These are phyloP conservation scores for Aspiorhynchus laticeps DNA, from an alignment of 2,113 vertebrate species.

Conservation along the genomic window DNA sequence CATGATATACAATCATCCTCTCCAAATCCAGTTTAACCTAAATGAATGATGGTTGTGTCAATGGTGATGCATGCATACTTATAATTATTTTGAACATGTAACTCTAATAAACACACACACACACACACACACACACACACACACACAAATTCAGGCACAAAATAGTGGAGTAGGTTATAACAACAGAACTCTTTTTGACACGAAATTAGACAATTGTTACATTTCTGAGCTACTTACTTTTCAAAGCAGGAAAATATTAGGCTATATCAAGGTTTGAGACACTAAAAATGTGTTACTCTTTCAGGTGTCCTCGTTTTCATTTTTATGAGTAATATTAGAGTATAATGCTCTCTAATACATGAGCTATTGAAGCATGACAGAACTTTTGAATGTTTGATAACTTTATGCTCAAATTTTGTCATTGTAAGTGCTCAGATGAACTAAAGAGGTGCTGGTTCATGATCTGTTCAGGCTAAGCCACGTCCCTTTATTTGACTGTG, in stretches of 20 bases:
- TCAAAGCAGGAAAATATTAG: neutral
- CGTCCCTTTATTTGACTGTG: slow-evolving; percentile 11
- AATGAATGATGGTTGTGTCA: neutral
- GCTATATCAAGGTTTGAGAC: too few relatives aligned
- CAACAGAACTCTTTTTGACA: neutral
- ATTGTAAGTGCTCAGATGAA: neutral
- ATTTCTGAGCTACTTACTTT: neutral
- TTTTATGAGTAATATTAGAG: neutral
- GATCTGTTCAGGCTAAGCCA: neutral
- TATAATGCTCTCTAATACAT: neutral
- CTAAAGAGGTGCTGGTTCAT: neutral
- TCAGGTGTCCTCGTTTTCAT: neutral
- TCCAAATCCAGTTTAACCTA: neutral
- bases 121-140: neutral
- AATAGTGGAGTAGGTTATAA: neutral
- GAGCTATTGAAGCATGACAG: neutral
- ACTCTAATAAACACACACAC: too few relatives aligned
- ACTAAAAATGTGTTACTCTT: neutral
- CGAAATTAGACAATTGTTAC: neutral
- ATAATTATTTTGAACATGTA: neutral
- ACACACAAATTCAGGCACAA: neutral
- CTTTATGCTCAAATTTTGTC: neutral
- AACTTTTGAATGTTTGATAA: neutral
- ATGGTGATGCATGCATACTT: neutral
- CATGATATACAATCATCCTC: neutral